Conservation (phyloP, 2,797 vertebrate species). For the Gymnothorax reevesii region DNA sequence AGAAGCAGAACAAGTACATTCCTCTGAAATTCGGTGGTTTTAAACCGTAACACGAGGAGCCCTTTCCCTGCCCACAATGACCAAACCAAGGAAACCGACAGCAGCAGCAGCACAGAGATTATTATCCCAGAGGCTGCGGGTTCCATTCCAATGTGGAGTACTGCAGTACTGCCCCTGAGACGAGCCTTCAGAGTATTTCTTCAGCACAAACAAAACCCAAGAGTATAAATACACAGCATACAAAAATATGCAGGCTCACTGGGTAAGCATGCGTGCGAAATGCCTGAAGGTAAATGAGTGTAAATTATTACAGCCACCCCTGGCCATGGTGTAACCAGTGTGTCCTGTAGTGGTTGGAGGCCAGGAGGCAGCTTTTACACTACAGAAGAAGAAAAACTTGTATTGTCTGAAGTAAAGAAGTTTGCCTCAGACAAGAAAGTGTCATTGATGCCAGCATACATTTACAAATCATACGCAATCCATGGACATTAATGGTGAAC, state of each 20-base stretch:
- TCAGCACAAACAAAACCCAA: not conserved
- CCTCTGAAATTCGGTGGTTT: not conserved
- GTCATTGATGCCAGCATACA: no score
- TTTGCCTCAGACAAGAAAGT: no score
- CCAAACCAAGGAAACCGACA: not conserved
- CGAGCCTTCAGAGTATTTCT: not conserved
- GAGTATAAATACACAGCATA: not conserved
- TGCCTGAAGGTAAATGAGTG: not conserved
- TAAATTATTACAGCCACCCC: not conserved
- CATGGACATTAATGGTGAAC: not conserved
- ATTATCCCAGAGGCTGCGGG: not conserved
- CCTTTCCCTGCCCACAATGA: not conserved
- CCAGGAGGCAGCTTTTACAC: not conserved
- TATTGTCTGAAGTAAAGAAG: no score
- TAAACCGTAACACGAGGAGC: no score
- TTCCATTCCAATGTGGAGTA: not conserved
- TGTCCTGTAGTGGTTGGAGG: not conserved
- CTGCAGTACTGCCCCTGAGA: not conserved
- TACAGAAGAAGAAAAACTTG: not conserved
- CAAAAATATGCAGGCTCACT: not conserved
- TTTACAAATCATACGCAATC: no score
- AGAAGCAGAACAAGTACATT: not conserved
- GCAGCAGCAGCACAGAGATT: not conserved
- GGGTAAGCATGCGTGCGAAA: not conserved
- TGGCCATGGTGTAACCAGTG: not conserved